Percentiles rank a stretch among this genome's conserved stretches.
Evolutionary conservation across 2,888 invertebrate genomes (phyloP).

Genomic region (Automeris io): DNA sequence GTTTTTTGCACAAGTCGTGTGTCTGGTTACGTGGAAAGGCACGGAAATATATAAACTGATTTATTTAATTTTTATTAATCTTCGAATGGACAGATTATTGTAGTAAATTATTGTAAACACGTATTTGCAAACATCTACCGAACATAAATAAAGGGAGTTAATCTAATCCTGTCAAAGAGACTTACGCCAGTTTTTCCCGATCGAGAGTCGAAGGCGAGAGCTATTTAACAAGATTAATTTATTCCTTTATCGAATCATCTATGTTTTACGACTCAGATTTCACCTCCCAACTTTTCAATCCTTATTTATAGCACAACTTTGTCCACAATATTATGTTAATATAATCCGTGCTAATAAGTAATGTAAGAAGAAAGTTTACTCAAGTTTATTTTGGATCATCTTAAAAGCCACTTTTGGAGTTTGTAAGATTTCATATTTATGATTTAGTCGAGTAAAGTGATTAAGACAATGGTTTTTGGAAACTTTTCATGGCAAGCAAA

Average conservation of each 20-base stretch:
- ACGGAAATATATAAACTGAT: too few relatives aligned
- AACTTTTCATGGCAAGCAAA: constrained; percentile 6
- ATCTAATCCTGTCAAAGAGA: neutral
- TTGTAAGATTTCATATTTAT: constrained; percentile 11
- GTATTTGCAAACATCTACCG: constrained; percentile 15
- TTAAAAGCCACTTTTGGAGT: constrained; percentile 23
- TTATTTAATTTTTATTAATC: too few relatives aligned
- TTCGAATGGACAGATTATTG: too few relatives aligned
- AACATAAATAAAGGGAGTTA: neutral
- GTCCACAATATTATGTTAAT: constrained; percentile 21
- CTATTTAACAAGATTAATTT: constrained; percentile 14
- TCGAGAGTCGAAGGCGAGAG: neutral
- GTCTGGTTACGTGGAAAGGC: too few relatives aligned
- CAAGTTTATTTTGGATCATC: constrained; percentile 26
- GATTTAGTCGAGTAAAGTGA: constrained; percentile 8
- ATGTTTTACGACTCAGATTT: constrained; percentile 8
- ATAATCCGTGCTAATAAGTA: constrained; percentile 21
- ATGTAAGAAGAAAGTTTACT: constrained; percentile 21
- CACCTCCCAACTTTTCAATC: constrained; percentile 14
- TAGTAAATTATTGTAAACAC: neutral
- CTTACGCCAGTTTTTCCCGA: neutral
- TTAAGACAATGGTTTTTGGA: constrained; percentile 4
- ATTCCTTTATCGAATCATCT: constrained; percentile 15
- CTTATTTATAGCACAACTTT: constrained; percentile 15
- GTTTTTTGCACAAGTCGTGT: too few relatives aligned